phyloP scores from a whole-genome alignment of 2,888 invertebrate species.

The Dromius quadrimaculatus region DNA sequence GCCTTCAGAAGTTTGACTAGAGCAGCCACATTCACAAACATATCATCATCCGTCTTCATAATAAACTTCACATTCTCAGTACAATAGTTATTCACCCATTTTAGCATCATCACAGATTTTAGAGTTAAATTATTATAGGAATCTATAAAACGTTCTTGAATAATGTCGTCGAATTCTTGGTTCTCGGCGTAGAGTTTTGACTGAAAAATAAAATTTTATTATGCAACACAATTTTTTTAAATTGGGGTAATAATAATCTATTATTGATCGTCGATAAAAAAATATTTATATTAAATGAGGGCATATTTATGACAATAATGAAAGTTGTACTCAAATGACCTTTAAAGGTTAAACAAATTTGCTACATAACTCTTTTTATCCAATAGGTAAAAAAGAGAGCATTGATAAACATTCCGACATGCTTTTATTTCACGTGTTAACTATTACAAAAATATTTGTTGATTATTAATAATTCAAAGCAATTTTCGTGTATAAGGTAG shows the following conservation, averaged over 20 bases:
- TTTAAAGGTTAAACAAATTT: no score
- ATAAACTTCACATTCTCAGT: constrained; percentile 71
- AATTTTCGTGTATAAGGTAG: not conserved
- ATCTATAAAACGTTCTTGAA: constrained; percentile 86
- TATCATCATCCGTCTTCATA: constrained; percentile 89
- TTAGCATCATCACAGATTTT: constrained; percentile 87
- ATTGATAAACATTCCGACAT: no score
- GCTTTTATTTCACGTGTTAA: not conserved
- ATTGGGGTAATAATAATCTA: constrained; percentile 4
- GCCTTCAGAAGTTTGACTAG: constrained; percentile 67
- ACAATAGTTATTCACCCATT: constrained; percentile 82
- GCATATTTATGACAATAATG: no score
- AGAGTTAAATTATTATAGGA: constrained; percentile 89
- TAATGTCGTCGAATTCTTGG: constrained; percentile 78
- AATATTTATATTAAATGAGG: no score
- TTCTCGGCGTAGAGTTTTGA: constrained; percentile 76
- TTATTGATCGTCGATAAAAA: constrained; percentile 6
- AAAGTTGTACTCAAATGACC: no score
- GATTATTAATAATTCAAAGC: not conserved
- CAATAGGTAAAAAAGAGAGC: no score
- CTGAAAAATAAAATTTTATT: constrained; percentile 69
- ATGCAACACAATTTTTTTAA: constrained; percentile 21
- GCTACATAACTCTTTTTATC: no score
- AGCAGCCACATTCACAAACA: constrained; percentile 83
- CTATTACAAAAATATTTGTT: no score